phyloP scores from a whole-genome alignment of 1,140 invertebrate genomes.

The Papilio machaon region DNA sequence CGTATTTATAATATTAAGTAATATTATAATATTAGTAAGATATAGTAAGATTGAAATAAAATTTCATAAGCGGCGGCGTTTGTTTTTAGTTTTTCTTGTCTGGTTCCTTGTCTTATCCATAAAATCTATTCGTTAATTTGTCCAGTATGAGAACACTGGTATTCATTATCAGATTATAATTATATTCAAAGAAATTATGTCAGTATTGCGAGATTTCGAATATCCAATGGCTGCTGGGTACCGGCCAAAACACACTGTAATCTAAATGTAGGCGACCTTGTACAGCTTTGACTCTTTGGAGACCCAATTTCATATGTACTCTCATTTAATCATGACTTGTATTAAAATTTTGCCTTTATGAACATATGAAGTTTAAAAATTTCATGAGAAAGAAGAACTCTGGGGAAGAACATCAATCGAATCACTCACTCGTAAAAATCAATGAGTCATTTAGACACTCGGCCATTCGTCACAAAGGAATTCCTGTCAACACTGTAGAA shows the following conservation, averaged over 20 bases:
- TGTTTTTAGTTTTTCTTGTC: neutral
- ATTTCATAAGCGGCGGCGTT: neutral
- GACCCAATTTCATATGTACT: neutral
- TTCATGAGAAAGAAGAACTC: neutral
- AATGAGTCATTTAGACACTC: too few relatives aligned
- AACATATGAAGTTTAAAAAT: slow-evolving; percentile 34
- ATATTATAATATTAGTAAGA: too few relatives aligned
- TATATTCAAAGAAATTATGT: neutral
- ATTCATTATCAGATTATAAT: neutral
- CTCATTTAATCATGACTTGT: neutral
- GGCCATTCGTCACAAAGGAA: too few relatives aligned
- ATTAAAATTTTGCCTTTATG: slow-evolving; percentile 27
- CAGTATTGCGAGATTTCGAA: slow-evolving; percentile 9
- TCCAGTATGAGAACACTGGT: neutral
- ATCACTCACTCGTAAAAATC: too few relatives aligned
- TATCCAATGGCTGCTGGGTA: slow-evolving; percentile 29
- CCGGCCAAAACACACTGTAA: slow-evolving; percentile 21
- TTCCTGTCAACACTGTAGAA: too few relatives aligned
- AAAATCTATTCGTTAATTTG: neutral
- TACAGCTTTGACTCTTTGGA: slow-evolving; percentile 31
- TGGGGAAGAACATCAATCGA: too few relatives aligned
- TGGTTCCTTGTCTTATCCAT: neutral
- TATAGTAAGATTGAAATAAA: neutral
- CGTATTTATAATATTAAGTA: neutral
- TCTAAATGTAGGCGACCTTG: slow-evolving; percentile 29